Percentiles rank a stretch among this genome's conserved stretches.
These are phyloP conservation scores for Xiphophorus birchmanni DNA, from an alignment of 2,797 vertebrate species.

Conservation along the genomic window DNA sequence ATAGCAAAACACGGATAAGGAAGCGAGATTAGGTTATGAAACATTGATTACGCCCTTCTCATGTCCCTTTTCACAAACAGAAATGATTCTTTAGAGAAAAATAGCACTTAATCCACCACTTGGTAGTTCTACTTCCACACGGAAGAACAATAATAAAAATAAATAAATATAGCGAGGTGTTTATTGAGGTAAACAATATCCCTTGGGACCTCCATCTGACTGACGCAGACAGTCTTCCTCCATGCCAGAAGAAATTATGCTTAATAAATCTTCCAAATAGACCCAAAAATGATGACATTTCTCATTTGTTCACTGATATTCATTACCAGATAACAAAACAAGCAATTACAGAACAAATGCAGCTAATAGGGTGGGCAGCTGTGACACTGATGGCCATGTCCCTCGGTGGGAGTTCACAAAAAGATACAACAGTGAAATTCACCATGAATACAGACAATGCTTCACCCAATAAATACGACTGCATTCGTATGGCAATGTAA, in stretches of 20 bases:
- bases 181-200: constrained; percentile 61
- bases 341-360: constrained; percentile 55
- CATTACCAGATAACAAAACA: constrained; percentile 43
- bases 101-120: constrained; percentile 44
- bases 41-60: constrained; percentile 55
- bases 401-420: constrained; percentile 42
- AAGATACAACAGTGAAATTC: constrained; percentile 25
- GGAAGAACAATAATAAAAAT: constrained; percentile 60
- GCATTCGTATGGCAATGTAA: constrained; percentile 17
- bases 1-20: constrained; percentile 35
- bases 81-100: constrained; percentile 47
- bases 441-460: constrained; percentile 24
- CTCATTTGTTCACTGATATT: constrained; percentile 44
- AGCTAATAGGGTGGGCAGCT: constrained; percentile 35
- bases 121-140: constrained; percentile 30
- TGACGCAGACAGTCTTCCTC: constrained; percentile 7
- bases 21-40: constrained; percentile 68
- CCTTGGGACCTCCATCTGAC: constrained; percentile 30
- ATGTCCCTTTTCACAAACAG: constrained; percentile 24
- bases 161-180: constrained; percentile 64
- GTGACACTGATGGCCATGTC: constrained; percentile 40
- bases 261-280: constrained; percentile 21
- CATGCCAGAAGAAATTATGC: constrained; percentile 19
- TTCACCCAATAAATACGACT: constrained; percentile 36
- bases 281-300: not conserved